Base-by-base conservation (phyloP, 2,888 invertebrate species). In the Pandemis corylana region DNA sequence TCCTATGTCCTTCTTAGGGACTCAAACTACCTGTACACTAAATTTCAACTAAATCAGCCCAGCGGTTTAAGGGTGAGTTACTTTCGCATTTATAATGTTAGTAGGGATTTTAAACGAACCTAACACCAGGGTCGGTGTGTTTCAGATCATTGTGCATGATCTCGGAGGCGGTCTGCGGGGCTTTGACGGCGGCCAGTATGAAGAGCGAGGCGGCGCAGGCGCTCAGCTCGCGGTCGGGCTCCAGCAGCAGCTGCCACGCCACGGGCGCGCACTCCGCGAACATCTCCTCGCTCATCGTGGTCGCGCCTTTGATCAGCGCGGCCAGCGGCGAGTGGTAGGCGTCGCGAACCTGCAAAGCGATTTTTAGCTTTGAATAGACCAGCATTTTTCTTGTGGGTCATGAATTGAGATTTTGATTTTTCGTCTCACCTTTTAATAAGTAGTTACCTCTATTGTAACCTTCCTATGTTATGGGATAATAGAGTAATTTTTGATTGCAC, bases 201-300 rank as follows among this genome's bases (percentile, higher is more conserved):
- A 99, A 99, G 20, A 99, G 94, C 0, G 98, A 97, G 0, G 99
- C 98, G 46, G 98, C 97, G 66, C 97, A 96, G 0, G 98, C 97
- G 53, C 97, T 96, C 9, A 98, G 96, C 88, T 98, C 98, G 80
- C 97, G 96, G 86, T 99, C 99, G n/a, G 96, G 96, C 86, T 99
- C 99, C 61, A 99, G 90, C 6, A 99, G 94, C 20, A 99, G 95
- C 84, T 99, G 98, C 99, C 99, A 99, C 0, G 99, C 98, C 0
- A 98, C 97, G 0, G 98, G 97, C 76, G 99, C 96, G 53, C 98
- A 96, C 81, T 98, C 98, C 3, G 96, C 95, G 83, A 98, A 98
- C 81, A 98, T 95, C 64, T 98, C 98, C 84, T 98, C 98, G 2
- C 96, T 95, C 87, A 99, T 95, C 5, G 98, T 97, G 0, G 98